A percentile compares a stretch with the other conserved stretches of the same genome.
phyloP scores from a whole-genome alignment of 1,140 invertebrate genomes.

The Aphaenogaster floridana region DNA sequence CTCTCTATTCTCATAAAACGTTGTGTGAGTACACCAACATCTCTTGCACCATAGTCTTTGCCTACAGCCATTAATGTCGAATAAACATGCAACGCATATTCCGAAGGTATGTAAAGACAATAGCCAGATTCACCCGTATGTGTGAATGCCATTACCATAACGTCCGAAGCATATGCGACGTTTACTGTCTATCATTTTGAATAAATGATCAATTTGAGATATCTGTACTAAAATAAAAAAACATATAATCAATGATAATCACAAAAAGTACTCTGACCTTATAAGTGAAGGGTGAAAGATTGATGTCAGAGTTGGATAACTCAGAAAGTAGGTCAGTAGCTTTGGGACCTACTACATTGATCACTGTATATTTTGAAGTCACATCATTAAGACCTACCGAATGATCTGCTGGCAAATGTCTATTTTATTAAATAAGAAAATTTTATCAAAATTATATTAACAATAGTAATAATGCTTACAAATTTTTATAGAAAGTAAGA shows the following conservation, averaged over 20 bases:
- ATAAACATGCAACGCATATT: conserved; percentile 94
- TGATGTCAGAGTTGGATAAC: conserved; percentile 91
- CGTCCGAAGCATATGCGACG: conserved; percentile 92
- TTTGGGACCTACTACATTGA: conserved; percentile 94
- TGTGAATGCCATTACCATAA: conserved; percentile 93
- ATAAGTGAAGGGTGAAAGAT: conserved; percentile 92
- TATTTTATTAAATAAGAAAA: conserved; percentile 58
- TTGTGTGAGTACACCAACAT: conserved; percentile 93
- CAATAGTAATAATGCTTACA: not conserved
- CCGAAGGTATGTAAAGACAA: conserved; percentile 93
- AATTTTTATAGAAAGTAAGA: not conserved
- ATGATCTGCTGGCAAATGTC: conserved; percentile 89
- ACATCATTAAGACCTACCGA: conserved; percentile 91
- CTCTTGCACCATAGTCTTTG: conserved; percentile 90
- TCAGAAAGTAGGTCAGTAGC: conserved; percentile 91
- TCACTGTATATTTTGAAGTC: conserved; percentile 94
- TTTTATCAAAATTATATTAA: not conserved
- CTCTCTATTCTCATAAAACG: conserved; percentile 90
- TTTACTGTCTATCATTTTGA: conserved; percentile 88
- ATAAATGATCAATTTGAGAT: not conserved
- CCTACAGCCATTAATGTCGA: conserved; percentile 90
- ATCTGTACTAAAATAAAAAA: not conserved
- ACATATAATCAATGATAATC: not conserved
- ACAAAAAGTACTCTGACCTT: conserved; percentile 85
- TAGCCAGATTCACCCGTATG: conserved; percentile 95